Evolutionary conservation across 37 sponge, comb jelly and placozoan genomes (phyloP), one percentile per base, ranked within the genome.

Genomic region (Axinella damicornis): DNA sequence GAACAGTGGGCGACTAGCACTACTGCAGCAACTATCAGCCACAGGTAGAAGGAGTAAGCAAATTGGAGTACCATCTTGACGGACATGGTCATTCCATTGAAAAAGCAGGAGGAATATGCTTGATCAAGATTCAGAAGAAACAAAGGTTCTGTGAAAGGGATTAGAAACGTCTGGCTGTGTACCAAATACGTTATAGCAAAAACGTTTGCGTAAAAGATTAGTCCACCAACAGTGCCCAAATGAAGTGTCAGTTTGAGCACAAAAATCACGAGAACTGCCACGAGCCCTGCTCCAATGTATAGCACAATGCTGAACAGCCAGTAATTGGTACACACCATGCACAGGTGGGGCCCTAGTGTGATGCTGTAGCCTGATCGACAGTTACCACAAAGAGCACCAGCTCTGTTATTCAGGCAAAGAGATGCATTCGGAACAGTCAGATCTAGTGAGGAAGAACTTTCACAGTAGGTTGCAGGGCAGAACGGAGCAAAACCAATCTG

Each of bases 1-100:
- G n/a, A n/a, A n/a, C n/a, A n/a, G n/a, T n/a, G n/a, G n/a, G n/a
- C n/a, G n/a, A n/a, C n/a, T n/a, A n/a, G n/a, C 27, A 65, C 27
- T 65, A 66, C 68, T 66, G 68, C 22, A 25, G 28, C 28, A 21
- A 66, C 68, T 17, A 66, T 21, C 19, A 66, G 68, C 68, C 68
- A 66, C 15, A 66, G 68, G 27, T 66, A 66, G 22, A 66, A 17
- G 27, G 68, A 66, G 28, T 21, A 66, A 31, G 68, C 28, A 66
- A 25, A 66, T n/a, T 18, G 68, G 16, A 66, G 22, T 17, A 14
- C 68, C 22, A 66, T 28, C 16, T 66, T 66, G 21, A 66, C 28
- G 27, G 68, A 17, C 22, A 25, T 25, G 22, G 68, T 66, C 68
- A 66, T 66, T 25, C 68, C 68, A 66, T 66, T 15, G 21, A 28